Evolutionary conservation across 2,797 vertebrate genomes (phyloP), one percentile per base, ranked within the genome.

Genomic region (Telmatherina bonti): DNA sequence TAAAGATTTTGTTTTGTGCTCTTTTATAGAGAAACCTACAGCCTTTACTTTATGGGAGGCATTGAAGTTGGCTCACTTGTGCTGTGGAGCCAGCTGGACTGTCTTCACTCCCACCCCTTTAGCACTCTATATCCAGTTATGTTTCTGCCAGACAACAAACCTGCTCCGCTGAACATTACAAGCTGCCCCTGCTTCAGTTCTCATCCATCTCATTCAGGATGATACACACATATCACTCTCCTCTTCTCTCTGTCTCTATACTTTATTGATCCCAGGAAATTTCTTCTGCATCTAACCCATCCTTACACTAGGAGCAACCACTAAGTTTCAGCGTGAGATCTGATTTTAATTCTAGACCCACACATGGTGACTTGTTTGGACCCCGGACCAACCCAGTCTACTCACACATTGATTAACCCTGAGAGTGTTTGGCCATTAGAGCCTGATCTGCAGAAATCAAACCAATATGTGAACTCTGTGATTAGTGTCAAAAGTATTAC

Each of bases 391-490:
- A 53, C 67, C 71, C 52, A 2, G 7, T 73, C 78, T 75, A 68
- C 84, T 89, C 82, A 76, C 86, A 91, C 79, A 73, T 85, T 93
- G 92, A 93, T 93, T 92, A 91, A 88, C 80, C 84, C 74, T 85
- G 71, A 64, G 78, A 89, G 87, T 92, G 88, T 93, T 91, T 86
- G 78, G 76, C 81, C 84, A 89, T 91, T 92, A 94, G 80, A 87
- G 85, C 75, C 77, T 22, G 83, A 90, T 93, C 88, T 88, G 77
- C 83, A 77, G 74, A 93, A 94, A 94, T 93, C 88, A 91, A 91
- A 90, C 77, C 93, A 94, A 87, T 88, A 93, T 92, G 92, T 90
- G 90, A 92, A 91, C 90, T 90, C 85, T 83, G 84, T 92, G 88
- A 93, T 92, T 93, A 91, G 88, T 89, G 92, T 94, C 90, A 92